phyloP scores from a whole-genome alignment of 2,888 invertebrate species.

The Meliscaeva auricollis region DNA sequence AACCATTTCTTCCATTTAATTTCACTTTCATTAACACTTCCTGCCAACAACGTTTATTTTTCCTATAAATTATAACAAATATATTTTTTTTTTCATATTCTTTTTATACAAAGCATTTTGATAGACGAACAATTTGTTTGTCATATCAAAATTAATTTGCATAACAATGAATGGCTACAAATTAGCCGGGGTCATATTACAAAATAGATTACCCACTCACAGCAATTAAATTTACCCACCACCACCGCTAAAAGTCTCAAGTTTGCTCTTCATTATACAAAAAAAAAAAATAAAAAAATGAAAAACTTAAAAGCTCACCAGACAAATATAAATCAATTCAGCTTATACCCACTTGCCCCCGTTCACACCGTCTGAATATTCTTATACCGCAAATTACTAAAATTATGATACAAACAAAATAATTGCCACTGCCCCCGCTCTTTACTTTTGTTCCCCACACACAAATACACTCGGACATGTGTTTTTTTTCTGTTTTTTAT shows the following conservation, averaged over 20 bases:
- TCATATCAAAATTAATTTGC: constrained; percentile 67
- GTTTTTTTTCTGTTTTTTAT: not conserved
- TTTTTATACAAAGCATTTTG: constrained; percentile 41
- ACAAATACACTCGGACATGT: constrained; percentile 7
- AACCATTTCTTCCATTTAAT: too few species aligned
- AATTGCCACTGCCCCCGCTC: not conserved
- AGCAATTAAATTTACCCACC: constrained; percentile 53
- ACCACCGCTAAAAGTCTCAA: constrained; percentile 23
- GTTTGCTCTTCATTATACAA: constrained; percentile 50
- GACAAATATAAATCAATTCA: constrained; percentile 64
- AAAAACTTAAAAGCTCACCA: constrained; percentile 36
- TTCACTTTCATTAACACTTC: not conserved
- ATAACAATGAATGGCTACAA: constrained; percentile 64
- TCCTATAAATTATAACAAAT: not conserved
- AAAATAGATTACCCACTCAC: constrained; percentile 68
- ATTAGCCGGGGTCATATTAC: constrained; percentile 70
- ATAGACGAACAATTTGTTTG: constrained; percentile 60
- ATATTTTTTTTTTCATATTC: constrained; percentile 25
- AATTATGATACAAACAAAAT: constrained; percentile 21
- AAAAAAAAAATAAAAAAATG: constrained; percentile 12
- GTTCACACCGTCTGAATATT: constrained; percentile 1
- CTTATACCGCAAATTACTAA: not conserved
- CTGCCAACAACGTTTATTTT: not conserved
- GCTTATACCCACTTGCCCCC: not conserved
- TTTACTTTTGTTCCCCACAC: not conserved